Evolutionary conservation across 2,888 invertebrate genomes (phyloP).

Genomic region (Patella ulyssiponensis): DNA sequence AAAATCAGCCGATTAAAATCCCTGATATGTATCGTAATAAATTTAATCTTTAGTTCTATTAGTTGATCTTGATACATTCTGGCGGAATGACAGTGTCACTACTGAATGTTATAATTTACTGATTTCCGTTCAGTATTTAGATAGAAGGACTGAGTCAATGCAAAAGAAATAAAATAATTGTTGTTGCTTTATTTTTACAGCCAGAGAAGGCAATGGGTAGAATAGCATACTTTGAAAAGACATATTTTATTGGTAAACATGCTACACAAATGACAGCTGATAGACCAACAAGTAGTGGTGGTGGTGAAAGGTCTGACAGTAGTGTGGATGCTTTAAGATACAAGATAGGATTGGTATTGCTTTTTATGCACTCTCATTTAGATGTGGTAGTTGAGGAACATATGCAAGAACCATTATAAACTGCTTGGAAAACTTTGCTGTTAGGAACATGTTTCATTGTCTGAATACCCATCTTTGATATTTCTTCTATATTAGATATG

Average conservation of each 20-base stretch:
- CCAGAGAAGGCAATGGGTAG: conserved; percentile 78
- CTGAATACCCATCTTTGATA: not conserved
- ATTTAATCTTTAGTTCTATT: too few relatives aligned
- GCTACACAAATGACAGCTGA: conserved; percentile 42
- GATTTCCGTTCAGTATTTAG: too few relatives aligned
- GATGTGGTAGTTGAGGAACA: not conserved
- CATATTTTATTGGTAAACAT: conserved; percentile 52
- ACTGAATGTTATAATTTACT: too few relatives aligned
- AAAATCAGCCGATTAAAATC: too few relatives aligned
- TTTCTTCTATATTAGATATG: not conserved
- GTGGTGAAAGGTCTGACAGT: conserved; percentile 37
- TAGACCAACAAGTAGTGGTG: conserved; percentile 43
- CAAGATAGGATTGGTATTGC: conserved; percentile 36
- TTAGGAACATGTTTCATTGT: not conserved
- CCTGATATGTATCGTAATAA: too few relatives aligned
- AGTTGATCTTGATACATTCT: too few relatives aligned
- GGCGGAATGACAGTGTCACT: too few relatives aligned
- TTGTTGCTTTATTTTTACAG: conserved; percentile 63
- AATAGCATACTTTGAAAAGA: conserved; percentile 77
- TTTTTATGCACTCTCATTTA: not conserved
- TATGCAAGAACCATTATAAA: too few relatives aligned
- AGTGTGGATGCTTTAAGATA: conserved; percentile 56
- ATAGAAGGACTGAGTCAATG: too few relatives aligned
- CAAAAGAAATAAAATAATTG: too few relatives aligned
- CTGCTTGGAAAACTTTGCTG: not conserved